phyloP scores from a whole-genome alignment of 2,888 invertebrate genomes.

The Elysia crispata region DNA sequence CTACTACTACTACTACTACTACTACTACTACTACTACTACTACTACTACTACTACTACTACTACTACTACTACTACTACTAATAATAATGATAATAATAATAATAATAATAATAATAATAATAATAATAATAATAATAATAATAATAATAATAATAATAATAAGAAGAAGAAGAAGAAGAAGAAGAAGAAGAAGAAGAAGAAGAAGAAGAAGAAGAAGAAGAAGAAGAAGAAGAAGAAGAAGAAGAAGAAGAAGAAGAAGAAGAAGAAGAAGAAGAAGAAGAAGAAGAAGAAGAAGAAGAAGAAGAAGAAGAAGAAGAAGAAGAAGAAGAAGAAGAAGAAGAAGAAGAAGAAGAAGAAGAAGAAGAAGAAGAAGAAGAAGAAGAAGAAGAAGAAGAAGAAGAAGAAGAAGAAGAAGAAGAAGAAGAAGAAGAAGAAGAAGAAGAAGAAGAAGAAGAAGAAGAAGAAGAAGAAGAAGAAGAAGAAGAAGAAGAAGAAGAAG shows the following conservation, averaged over 20 bases:
- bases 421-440: slow-evolving; percentile 2
- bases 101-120: slow-evolving; percentile 9
- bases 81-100: slow-evolving; percentile 9
- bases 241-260: neutral
- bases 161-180: neutral
- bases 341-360: too few relatives aligned
- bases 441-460: slow-evolving; percentile 7
- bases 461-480: neutral
- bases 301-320: neutral
- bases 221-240: neutral
- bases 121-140: neutral
- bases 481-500: neutral
- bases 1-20: slow-evolving; percentile 9
- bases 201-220: slow-evolving; percentile 10
- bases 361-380: neutral
- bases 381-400: neutral
- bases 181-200: neutral
- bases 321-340: too few relatives aligned
- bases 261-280: neutral
- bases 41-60: neutral
- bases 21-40: slow-evolving; percentile 9
- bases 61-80: too few relatives aligned
- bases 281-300: neutral
- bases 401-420: neutral
- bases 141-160: neutral